phyloP scores from a whole-genome alignment of 2,797 vertebrate genomes.

The Lutjanus argentimaculatus region DNA sequence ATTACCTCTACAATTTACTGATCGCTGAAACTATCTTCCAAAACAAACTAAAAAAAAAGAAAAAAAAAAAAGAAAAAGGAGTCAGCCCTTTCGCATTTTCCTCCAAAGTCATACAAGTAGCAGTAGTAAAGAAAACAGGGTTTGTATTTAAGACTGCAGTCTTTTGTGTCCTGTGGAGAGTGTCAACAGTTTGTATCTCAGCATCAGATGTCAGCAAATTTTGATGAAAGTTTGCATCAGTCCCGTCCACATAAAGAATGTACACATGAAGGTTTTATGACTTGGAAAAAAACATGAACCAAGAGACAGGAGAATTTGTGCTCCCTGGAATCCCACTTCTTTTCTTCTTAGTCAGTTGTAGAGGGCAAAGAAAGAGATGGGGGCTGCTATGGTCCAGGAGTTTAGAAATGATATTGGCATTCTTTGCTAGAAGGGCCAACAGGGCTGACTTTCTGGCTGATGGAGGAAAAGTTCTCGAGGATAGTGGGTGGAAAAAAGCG shows the following conservation, averaged over 20 bases:
- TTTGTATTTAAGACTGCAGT: conserved; percentile 79
- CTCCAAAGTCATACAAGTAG: conserved; percentile 69
- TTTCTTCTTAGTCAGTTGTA: conserved; percentile 64
- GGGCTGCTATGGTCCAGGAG: conserved; percentile 73
- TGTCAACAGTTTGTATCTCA: conserved; percentile 71
- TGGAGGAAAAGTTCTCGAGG: conserved; percentile 82
- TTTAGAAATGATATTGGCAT: conserved; percentile 74
- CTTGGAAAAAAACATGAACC: conserved; percentile 58
- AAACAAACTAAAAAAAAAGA: conserved; percentile 62
- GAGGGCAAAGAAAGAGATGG: conserved; percentile 47
- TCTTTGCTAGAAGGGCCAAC: conserved; percentile 75
- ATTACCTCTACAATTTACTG: conserved; percentile 74
- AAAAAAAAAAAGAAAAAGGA: conserved; percentile 52
- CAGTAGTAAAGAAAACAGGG: conserved; percentile 67
- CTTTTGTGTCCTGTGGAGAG: conserved; percentile 70
- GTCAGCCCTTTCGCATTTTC: conserved; percentile 80
- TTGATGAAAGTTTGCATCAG: conserved; percentile 69
- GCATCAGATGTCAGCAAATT: conserved; percentile 73
- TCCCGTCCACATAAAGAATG: conserved; percentile 74
- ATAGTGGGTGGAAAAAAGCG: conserved; percentile 73
- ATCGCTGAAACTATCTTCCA: conserved; percentile 71
- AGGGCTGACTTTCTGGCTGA: conserved; percentile 79
- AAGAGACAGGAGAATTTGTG: conserved; percentile 58
- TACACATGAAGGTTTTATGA: conserved; percentile 58
- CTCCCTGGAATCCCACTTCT: conserved; percentile 71